These are phyloP conservation scores for Upupa epops DNA, from an alignment of 2,113 vertebrate genomes.

Conservation along the genomic window DNA sequence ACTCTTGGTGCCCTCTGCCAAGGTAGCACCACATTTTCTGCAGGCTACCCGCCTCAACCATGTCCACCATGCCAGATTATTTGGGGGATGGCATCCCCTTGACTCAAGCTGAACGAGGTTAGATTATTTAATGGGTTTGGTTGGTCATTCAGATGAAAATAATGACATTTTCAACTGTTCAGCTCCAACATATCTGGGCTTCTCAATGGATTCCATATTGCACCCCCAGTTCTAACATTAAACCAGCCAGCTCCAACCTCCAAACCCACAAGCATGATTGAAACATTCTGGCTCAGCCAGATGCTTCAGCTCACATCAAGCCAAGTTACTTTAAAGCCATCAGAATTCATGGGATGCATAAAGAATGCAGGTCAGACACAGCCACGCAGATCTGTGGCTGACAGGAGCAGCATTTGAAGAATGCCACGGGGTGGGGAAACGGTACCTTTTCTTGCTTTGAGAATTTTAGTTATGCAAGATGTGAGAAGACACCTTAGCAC, in stretches of 20 bases:
- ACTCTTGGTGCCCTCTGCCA: not conserved
- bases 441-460: not conserved
- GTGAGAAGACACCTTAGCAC: not conserved
- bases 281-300: not conserved
- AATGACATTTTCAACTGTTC: not conserved
- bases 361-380: not conserved
- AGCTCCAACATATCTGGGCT: not conserved
- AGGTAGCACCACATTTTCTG: not conserved
- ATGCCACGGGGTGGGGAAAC: not conserved
- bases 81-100: not conserved
- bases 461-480: not conserved
- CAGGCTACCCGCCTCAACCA: not conserved
- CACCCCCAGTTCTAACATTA: not conserved
- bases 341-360: constrained; percentile 19
- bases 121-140: not conserved
- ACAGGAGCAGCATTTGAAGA: not conserved
- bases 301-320: not conserved
- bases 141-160: not conserved
- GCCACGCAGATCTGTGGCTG: not conserved
- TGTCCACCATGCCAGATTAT: not conserved
- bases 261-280: constrained; percentile 28
- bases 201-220: constrained; percentile 16
- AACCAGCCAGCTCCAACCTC: not conserved
- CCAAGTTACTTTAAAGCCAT: constrained; percentile 14
- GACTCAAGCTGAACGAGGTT: not conserved